Evolutionary conservation across 2,113 vertebrate genomes (phyloP), one percentile per base, ranked within the genome.

Genomic region (Laterallus jamaicensis): DNA sequence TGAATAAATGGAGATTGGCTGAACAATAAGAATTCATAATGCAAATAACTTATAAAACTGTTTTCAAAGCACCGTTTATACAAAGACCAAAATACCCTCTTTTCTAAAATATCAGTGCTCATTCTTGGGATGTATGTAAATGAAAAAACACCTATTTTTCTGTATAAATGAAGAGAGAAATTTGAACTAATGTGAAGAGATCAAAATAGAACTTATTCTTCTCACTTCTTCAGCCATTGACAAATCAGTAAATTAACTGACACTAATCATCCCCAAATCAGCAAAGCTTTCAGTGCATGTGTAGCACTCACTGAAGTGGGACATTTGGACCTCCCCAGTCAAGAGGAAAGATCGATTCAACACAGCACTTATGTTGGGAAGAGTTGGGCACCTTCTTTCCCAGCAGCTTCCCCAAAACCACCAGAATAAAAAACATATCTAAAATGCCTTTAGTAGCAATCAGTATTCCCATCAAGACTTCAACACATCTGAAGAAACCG

Each of bases 121-220:
- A 35, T 6, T 12, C 3, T 52, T 64, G 60, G 0, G 0, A 62
- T 1, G 2, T 11, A 54, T 19, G 5, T 59, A 56, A 85, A 39
- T 47, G 13, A 39, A 88, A 90, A 90, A 42, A 6, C 66, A 42
- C 11, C 0, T 0, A 28, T 83, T 86, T 69, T 11, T 58, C 64
- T 80, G 13, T 58, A 76, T 20, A 82, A 79, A 58, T 8, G 9
- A 71, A 74, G 29, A 68, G 11, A 76, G 16, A 74, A 66, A 59
- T 60, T 67, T 86, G 91, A 94, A 69, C 5, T 47, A 50, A 67
- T 11, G 17, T 7, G 7, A 75, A 86, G 13, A 78, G 18, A 39
- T 11, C 82, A 75, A 88, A 92, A 52, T 37, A 56, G 11, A 44
- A 71, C 7, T 4, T 5, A 28, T 82, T 89, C 13, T 68, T 84